Percentiles rank a stretch among this genome's conserved stretches.
Evolutionary conservation across 92 coral and sea anemone species (phyloP).

Genomic region (Ricordea florida): DNA sequence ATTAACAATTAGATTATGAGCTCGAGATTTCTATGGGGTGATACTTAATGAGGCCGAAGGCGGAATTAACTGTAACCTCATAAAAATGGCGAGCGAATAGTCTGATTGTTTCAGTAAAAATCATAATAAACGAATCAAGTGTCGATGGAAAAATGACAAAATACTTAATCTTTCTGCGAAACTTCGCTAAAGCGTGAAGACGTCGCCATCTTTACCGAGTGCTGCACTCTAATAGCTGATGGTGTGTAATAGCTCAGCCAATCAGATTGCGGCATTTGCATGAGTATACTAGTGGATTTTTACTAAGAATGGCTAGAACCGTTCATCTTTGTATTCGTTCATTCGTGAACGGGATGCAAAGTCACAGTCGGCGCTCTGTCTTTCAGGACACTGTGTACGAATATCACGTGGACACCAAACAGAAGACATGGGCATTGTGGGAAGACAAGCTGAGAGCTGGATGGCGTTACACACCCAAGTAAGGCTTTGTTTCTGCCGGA

Average conservation of each 20-base stretch:
- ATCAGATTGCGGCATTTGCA: too few species aligned
- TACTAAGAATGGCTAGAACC: not conserved
- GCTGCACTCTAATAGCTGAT: not conserved
- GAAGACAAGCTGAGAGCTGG: slow-evolving; percentile 97
- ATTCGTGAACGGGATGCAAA: not conserved
- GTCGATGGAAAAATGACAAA: too few species aligned
- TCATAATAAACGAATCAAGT: too few species aligned
- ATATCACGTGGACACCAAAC: slow-evolving; percentile 95
- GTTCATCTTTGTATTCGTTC: not conserved
- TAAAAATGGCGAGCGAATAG: not conserved
- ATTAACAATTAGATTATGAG: too few species aligned
- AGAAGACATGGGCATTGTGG: slow-evolving; percentile 97
- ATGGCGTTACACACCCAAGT: slow-evolving; percentile 99
- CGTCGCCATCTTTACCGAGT: not conserved
- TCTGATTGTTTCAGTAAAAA: not conserved
- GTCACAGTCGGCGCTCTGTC: not conserved
- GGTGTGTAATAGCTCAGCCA: too few species aligned
- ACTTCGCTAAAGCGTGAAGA: too few species aligned
- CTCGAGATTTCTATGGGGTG: too few species aligned
- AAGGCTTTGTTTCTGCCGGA: not conserved
- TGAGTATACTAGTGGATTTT: too few species aligned
- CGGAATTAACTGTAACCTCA: too few species aligned
- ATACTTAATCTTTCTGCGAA: too few species aligned
- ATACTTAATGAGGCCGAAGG: too few species aligned
- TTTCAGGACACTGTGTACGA: slow-evolving; percentile 96